A percentile compares a stretch with the other conserved stretches of the same genome.
Conservation (phyloP, 2,797 vertebrate species). For the Cryptoprocta ferox region DNA sequence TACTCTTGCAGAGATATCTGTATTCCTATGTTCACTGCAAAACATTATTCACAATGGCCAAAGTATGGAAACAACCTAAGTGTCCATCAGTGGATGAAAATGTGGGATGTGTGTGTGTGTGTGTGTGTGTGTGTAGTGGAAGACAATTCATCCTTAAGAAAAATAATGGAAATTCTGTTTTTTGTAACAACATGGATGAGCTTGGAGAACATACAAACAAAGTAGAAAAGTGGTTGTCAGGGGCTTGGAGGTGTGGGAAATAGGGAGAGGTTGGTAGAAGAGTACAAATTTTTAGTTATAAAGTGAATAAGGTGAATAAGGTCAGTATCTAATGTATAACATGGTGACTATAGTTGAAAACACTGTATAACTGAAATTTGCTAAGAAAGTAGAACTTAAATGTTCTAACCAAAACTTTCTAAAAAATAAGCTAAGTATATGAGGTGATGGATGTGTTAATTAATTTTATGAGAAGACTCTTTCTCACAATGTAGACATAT, state of each 20-base stretch:
- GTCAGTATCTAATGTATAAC: not conserved
- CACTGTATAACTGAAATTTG: not conserved
- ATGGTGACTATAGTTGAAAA: not conserved
- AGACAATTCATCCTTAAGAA: not conserved
- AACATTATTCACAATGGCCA: not conserved
- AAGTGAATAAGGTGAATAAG: not conserved
- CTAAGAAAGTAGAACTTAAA: not conserved
- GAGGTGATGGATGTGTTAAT: not conserved
- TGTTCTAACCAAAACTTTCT: not conserved
- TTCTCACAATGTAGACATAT: not conserved
- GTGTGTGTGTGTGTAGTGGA: not conserved
- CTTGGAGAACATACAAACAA: not conserved
- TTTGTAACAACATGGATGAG: not conserved
- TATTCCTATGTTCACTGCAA: not conserved
- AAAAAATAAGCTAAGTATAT: not conserved
- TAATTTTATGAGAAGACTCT: not conserved
- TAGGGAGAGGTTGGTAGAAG: not conserved
- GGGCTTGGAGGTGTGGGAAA: not conserved
- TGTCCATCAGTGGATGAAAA: not conserved
- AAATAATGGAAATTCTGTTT: not conserved
- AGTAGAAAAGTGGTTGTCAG: not conserved
- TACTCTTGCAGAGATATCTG: not conserved
- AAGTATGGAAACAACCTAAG: not conserved
- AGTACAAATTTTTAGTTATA: not conserved
- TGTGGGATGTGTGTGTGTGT: not conserved